These are phyloP conservation scores for Diacarnus erythraeanus DNA, from an alignment of 37 sponge, comb jelly and placozoan genomes.

Conservation along the genomic window DNA sequence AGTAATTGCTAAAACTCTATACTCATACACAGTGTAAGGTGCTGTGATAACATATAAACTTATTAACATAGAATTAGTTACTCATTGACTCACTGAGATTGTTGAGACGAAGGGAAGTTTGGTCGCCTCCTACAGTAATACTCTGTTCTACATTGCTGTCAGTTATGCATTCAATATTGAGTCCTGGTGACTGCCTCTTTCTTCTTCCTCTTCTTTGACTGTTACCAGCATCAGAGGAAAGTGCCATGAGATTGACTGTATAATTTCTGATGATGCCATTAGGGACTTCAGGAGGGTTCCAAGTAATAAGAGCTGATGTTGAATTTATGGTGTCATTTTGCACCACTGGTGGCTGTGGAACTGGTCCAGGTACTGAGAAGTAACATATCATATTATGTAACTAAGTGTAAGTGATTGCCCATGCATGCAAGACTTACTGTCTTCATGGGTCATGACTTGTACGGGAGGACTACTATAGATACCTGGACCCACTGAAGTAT, in stretches of 20 bases:
- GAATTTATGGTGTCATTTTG: not conserved
- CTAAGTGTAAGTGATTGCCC: not conserved
- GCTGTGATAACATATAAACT: conserved; percentile 8
- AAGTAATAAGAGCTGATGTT: conserved; percentile 1
- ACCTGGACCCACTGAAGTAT: conserved; percentile 28
- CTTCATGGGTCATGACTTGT: not conserved
- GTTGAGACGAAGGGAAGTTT: conserved; percentile 14
- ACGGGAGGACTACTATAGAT: not conserved
- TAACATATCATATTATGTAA: not conserved
- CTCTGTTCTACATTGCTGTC: not conserved
- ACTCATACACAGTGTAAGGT: conserved; percentile 37
- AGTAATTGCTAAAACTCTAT: conserved; percentile 27
- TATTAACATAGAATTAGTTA: no score
- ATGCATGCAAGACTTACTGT: not conserved
- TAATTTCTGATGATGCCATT: conserved; percentile 31
- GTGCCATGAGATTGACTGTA: conserved; percentile 17
- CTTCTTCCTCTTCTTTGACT: not conserved
- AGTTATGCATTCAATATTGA: conserved; percentile 16
- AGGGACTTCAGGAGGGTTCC: conserved; percentile 5
- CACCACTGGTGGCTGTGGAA: conserved; percentile 7
- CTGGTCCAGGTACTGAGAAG: conserved; percentile 19
- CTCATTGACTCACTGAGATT: conserved; percentile 26
- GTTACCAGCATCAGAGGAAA: not conserved
- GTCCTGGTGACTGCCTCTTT: not conserved
- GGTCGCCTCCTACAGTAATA: conserved; percentile 8